A percentile compares a stretch with the other conserved stretches of the same genome.
These are phyloP conservation scores for Tupiocoris notatus DNA, from an alignment of 2,888 invertebrate species.

Conservation along the genomic window DNA sequence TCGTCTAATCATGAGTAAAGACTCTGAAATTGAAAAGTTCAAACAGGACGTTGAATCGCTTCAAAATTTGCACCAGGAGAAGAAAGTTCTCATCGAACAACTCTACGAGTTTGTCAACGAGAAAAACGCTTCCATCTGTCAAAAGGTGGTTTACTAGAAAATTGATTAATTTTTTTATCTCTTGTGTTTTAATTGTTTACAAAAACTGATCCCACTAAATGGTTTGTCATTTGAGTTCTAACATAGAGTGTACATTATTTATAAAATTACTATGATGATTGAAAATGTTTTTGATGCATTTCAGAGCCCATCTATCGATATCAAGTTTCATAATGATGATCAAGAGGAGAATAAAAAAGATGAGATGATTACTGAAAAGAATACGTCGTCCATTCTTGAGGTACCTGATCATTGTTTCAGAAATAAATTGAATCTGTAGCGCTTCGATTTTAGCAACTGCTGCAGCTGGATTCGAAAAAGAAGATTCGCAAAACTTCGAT, in stretches of 20 bases:
- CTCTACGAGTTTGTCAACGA: constrained; percentile 36
- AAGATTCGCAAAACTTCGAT: too few species aligned
- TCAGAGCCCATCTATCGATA: not conserved
- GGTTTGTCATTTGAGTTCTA: too few species aligned
- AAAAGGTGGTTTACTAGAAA: too few species aligned
- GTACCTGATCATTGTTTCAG: not conserved
- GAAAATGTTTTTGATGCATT: too few species aligned
- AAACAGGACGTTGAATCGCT: constrained; percentile 9
- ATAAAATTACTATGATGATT: too few species aligned
- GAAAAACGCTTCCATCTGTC: constrained; percentile 22
- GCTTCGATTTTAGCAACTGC: too few species aligned
- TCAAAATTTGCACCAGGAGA: constrained; percentile 20
- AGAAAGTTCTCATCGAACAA: constrained; percentile 21
- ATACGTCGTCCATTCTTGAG: not conserved
- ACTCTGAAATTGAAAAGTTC: constrained; percentile 16
- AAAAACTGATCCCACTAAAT: too few species aligned
- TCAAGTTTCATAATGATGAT: not conserved
- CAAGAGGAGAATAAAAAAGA: not conserved
- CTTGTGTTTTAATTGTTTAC: too few species aligned
- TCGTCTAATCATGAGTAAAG: constrained; percentile 2
- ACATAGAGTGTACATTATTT: too few species aligned
- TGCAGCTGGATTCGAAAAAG: too few species aligned
- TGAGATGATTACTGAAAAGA: not conserved
- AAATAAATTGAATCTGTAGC: not conserved
- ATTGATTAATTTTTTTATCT: too few species aligned